Percentiles rank a stretch among this genome's conserved stretches.
Conservation (phyloP, 2,113 vertebrate species). For the Strix aluco region DNA sequence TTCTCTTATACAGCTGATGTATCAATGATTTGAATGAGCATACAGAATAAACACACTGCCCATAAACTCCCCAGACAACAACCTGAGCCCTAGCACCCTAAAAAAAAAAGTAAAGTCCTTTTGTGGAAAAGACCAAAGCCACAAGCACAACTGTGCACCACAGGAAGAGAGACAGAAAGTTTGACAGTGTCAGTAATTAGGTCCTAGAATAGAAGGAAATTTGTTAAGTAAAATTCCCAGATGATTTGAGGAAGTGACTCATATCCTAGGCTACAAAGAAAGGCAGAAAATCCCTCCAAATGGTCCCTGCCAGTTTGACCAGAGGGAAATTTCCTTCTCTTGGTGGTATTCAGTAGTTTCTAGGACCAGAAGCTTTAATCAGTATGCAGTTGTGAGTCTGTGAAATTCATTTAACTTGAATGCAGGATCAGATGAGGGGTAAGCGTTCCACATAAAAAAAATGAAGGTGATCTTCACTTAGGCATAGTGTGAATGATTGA, state of each 20-base stretch:
- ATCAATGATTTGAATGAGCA: background rate
- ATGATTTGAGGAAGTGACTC: background rate
- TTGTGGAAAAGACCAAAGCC: background rate
- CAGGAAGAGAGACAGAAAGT: background rate
- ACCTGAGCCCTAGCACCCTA: background rate
- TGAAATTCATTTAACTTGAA: background rate
- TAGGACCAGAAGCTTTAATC: background rate
- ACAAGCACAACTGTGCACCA: background rate
- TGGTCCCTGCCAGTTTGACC: background rate
- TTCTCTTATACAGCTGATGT: background rate
- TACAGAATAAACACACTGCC: background rate
- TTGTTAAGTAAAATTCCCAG: background rate
- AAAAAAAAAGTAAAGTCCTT: background rate
- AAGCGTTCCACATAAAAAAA: background rate
- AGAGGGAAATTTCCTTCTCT: background rate
- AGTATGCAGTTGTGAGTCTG: background rate
- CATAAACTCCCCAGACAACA: background rate
- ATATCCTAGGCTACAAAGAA: background rate
- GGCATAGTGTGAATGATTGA: background rate
- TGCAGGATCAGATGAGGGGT: background rate
- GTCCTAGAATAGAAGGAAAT: background rate
- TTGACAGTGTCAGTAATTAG: background rate
- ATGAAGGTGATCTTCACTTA: background rate
- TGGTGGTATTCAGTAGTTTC: background rate
- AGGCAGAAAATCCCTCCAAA: background rate